Percentiles rank a stretch among this genome's conserved stretches.
phyloP scores from a whole-genome alignment of 2,113 vertebrate genomes.

The Gulo gulo region DNA sequence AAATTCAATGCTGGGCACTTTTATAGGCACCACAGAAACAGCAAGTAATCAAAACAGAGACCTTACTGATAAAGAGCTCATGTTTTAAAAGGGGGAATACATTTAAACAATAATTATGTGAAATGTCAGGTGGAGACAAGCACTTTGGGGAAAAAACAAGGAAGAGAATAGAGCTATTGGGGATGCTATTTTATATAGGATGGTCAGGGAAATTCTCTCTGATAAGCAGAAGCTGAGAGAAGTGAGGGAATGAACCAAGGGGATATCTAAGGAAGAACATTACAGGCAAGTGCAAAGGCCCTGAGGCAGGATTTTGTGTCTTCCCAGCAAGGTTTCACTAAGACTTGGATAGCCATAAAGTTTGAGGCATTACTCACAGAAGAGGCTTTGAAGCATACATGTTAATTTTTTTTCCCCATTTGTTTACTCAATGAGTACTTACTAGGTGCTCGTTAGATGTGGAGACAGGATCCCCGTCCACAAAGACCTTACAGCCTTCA shows the following conservation, averaged over 20 bases:
- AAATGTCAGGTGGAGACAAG: background rate
- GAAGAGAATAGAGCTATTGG: rapidly evolving
- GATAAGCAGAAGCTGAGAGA: background rate
- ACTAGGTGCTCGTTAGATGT: background rate
- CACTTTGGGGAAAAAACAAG: background rate
- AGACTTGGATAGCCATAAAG: background rate
- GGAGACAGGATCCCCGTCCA: background rate
- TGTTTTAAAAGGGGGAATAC: background rate
- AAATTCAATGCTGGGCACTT: background rate
- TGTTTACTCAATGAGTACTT: background rate
- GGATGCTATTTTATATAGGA: background rate
- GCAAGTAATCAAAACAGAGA: background rate
- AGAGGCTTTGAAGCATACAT: background rate
- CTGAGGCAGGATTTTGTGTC: background rate
- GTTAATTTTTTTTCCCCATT: background rate
- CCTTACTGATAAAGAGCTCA: background rate
- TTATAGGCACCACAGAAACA: background rate
- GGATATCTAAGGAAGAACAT: background rate
- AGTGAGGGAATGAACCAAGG: background rate
- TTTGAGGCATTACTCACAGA: background rate
- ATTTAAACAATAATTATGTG: background rate
- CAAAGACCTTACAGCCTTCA: background rate
- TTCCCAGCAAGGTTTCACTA: background rate
- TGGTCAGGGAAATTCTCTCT: background rate
- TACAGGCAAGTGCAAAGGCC: background rate